Percentiles rank a stretch among this genome's conserved stretches.
These are phyloP conservation scores for Eupithecia subumbrata DNA, from an alignment of 2,888 invertebrate species.

Conservation along the genomic window DNA sequence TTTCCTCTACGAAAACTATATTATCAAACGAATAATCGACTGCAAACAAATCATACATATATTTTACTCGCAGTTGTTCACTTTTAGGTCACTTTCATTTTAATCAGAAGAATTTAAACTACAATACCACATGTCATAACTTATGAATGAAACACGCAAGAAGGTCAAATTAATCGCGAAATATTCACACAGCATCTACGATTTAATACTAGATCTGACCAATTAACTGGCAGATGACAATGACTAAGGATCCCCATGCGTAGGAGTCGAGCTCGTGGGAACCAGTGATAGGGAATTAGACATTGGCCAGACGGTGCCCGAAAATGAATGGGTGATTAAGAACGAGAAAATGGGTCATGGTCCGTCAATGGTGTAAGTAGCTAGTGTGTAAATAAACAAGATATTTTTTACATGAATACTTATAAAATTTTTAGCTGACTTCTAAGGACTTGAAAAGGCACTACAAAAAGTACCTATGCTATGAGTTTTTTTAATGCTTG, in stretches of 20 bases:
- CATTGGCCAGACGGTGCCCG: constrained; percentile 42
- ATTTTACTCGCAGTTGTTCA: not conserved
- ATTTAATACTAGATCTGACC: constrained; percentile 81
- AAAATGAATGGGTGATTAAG: constrained; percentile 37
- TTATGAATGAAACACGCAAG: constrained; percentile 44
- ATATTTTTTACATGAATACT: not conserved
- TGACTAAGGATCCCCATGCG: constrained; percentile 70
- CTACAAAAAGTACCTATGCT: no score
- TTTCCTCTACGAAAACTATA: not conserved
- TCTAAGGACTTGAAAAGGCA: not conserved
- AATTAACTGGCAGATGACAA: constrained; percentile 79
- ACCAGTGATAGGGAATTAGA: constrained; percentile 50
- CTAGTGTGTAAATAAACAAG: not conserved
- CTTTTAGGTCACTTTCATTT: not conserved
- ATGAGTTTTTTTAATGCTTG: no score
- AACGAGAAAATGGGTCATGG: constrained; percentile 26
- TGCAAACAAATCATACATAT: no score
- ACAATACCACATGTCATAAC: not conserved
- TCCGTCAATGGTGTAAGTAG: not conserved
- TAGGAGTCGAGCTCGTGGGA: constrained; percentile 76
- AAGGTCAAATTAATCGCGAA: constrained; percentile 57
- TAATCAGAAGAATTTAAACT: not conserved
- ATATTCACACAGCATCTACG: constrained; percentile 69
- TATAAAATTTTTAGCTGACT: no score
- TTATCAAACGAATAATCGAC: not conserved